Conservation (phyloP, 2,113 vertebrate species). For the Canis aureus region DNA sequence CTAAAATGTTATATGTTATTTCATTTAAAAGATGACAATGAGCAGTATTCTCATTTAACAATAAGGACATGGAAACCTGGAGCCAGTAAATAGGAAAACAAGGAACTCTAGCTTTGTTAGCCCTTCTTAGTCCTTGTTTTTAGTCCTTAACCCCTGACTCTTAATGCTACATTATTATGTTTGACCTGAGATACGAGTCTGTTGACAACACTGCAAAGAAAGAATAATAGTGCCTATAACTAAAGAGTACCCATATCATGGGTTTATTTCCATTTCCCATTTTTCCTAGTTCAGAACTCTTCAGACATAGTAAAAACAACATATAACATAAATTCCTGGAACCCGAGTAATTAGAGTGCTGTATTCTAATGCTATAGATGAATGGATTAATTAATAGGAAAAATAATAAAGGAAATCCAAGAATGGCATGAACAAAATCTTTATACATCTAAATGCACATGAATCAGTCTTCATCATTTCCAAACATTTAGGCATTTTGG, state of each 20-base stretch:
- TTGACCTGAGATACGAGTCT: background rate
- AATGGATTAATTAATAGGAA: background rate
- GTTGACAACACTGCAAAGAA: background rate
- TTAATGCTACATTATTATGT: background rate
- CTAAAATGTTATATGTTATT: background rate
- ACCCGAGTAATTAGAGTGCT: background rate
- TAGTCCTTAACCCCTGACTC: background rate
- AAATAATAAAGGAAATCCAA: constrained; percentile 47
- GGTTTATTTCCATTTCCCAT: background rate
- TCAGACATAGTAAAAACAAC: background rate
- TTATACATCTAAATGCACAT: constrained; percentile 48
- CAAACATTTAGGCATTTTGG: constrained; percentile 62
- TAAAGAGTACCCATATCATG: background rate
- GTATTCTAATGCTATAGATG: background rate
- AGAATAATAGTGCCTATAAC: background rate
- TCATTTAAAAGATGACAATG: constrained; percentile 1
- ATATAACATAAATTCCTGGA: background rate
- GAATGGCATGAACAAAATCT: constrained; percentile 39
- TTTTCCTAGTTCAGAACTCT: background rate
- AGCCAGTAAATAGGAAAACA: constrained; percentile 27
- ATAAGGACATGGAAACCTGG: background rate
- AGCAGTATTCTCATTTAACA: background rate
- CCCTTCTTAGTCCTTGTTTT: background rate
- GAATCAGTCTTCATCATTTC: constrained; percentile 60
- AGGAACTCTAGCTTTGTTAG: background rate